Percentiles rank a stretch among this genome's conserved stretches.
Conservation (phyloP, 1,140 invertebrate genomes). For the Aphaenogaster rudis region DNA sequence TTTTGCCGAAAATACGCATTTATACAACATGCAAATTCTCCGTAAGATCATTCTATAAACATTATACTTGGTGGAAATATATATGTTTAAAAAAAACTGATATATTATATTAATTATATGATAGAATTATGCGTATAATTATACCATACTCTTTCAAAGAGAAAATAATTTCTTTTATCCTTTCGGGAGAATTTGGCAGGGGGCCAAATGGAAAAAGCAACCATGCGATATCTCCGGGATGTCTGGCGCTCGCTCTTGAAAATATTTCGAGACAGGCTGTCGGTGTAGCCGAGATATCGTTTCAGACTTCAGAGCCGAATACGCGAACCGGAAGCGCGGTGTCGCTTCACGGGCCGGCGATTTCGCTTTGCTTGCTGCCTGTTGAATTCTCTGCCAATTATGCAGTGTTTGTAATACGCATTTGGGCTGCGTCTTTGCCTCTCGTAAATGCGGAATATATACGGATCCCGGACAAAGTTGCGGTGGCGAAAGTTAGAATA, state of each 20-base stretch:
- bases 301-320: conserved; percentile 78
- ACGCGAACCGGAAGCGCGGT: conserved; percentile 82
- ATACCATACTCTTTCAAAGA: not conserved
- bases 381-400: conserved; percentile 84
- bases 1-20: not conserved
- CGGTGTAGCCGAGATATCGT: conserved; percentile 77
- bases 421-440: conserved; percentile 69
- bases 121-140: not conserved
- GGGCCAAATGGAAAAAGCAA: conserved; percentile 16
- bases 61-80: not conserved
- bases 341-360: conserved; percentile 81
- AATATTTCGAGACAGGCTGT: conserved; percentile 79
- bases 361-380: conserved; percentile 80
- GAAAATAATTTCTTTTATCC: conserved; percentile 7
- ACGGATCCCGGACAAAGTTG: conserved; percentile 59
- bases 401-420: conserved; percentile 81
- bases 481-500: conserved; percentile 49
- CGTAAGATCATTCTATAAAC: not conserved
- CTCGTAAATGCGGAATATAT: conserved; percentile 25
- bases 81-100: conserved; percentile 4
- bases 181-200: not conserved
- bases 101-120: not conserved
- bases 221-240: conserved; percentile 24
- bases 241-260: conserved; percentile 67
- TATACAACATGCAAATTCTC: not conserved